Percentiles rank a stretch among this genome's conserved stretches.
Conservation (phyloP, 2,888 invertebrate genomes). For the Amblyjoppa proteus region DNA sequence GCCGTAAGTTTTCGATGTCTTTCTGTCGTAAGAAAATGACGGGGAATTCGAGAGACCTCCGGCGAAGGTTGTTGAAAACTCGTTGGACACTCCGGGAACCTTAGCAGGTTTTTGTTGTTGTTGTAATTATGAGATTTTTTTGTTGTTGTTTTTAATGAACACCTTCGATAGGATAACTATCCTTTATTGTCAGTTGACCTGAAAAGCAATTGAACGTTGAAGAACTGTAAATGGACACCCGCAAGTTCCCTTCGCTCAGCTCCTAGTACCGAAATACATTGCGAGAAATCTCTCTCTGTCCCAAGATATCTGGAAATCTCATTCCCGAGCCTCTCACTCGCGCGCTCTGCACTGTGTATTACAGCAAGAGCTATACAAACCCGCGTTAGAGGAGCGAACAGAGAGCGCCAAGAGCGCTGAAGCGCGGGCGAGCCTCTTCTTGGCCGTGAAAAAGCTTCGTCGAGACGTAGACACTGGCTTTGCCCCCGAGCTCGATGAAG, state of each 20-base stretch:
- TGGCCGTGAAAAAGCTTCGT: slow-evolving; percentile 65
- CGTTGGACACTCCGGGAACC: neutral
- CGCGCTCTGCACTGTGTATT: slow-evolving; percentile 16
- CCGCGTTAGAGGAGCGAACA: slow-evolving; percentile 16
- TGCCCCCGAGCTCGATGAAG: slow-evolving; percentile 36
- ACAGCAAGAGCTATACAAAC: slow-evolving; percentile 16
- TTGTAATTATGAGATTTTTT: too few relatives aligned
- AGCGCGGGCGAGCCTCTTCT: slow-evolving; percentile 51
- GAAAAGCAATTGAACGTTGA: neutral
- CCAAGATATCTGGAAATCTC: slow-evolving; percentile 22
- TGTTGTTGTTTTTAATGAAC: too few relatives aligned
- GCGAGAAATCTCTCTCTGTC: neutral
- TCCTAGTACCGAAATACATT: slow-evolving; percentile 24
- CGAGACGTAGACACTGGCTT: slow-evolving; percentile 21
- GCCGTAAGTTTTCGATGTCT: slow-evolving; percentile 39
- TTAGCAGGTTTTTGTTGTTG: neutral
- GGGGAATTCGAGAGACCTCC: neutral
- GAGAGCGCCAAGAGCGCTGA: slow-evolving; percentile 40
- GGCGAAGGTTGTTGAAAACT: too few relatives aligned
- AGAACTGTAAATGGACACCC: too few relatives aligned
- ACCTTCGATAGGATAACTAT: too few relatives aligned
- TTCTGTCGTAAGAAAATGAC: slow-evolving; percentile 4
- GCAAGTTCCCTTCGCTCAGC: neutral
- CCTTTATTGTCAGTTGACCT: neutral
- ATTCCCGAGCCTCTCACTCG: slow-evolving; percentile 15